phyloP scores from a whole-genome alignment of 2,113 vertebrate genomes.

The Rhea americana region DNA sequence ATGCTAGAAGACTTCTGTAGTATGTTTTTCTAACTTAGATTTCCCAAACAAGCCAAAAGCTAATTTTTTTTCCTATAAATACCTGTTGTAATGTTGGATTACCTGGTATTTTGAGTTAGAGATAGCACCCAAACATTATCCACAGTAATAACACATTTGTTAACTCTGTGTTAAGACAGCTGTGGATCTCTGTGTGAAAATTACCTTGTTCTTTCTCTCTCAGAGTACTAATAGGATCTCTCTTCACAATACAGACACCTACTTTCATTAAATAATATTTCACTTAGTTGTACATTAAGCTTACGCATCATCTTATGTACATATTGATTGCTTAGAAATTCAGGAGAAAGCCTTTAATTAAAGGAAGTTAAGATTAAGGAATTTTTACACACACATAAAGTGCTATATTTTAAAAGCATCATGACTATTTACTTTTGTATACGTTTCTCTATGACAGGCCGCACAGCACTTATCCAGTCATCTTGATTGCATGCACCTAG shows the following conservation, averaged over 20 bases:
- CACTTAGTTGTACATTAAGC: not conserved
- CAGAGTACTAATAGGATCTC: not conserved
- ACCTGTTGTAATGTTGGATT: not conserved
- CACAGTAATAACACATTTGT: too few relatives aligned
- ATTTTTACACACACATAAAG: not conserved
- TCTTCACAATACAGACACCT: not conserved
- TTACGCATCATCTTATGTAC: not conserved
- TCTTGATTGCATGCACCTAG: slow-evolving; percentile 92
- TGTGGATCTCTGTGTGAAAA: too few relatives aligned
- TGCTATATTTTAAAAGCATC: not conserved
- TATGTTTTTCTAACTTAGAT: not conserved
- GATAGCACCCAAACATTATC: too few relatives aligned
- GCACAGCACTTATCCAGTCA: slow-evolving; percentile 94
- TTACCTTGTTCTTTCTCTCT: not conserved
- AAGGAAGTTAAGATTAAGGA: not conserved
- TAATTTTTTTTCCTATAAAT: not conserved
- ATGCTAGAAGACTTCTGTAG: rapidly evolving
- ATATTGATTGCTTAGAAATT: not conserved
- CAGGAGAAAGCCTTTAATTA: not conserved
- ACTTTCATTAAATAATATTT: not conserved
- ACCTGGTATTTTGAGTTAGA: not conserved
- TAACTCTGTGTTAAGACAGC: too few relatives aligned
- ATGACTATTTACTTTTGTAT: slow-evolving; percentile 92
- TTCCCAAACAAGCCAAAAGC: not conserved
- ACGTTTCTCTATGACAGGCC: slow-evolving; percentile 97